Conservation (phyloP, 1,140 invertebrate species). For the Drosophila arizonae region DNA sequence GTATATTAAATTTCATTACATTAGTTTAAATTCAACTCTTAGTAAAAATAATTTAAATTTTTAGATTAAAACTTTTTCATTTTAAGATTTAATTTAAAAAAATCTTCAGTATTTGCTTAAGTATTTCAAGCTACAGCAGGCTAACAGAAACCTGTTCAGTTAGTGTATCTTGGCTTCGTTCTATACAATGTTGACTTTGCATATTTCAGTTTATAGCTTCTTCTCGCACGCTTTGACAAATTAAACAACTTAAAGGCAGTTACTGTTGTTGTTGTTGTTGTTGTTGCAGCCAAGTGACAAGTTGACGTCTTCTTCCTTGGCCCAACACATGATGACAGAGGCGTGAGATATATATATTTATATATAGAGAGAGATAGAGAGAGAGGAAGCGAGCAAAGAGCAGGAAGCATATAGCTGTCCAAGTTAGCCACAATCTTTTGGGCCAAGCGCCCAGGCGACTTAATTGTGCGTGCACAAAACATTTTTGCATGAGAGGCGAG, state of each 20-base stretch:
- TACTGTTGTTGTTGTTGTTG: constrained; percentile 22
- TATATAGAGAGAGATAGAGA: not conserved
- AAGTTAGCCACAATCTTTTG: constrained; percentile 2
- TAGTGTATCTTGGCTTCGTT: constrained; percentile 7
- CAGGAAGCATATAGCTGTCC: constrained; percentile 52
- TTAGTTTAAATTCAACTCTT: no score
- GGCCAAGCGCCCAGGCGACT: constrained; percentile 55
- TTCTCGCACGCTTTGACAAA: constrained; percentile 54
- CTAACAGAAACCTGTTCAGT: not conserved
- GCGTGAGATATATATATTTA: no score
- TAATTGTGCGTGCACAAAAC: constrained; percentile 69
- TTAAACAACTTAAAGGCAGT: constrained; percentile 63
- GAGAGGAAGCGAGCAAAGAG: not conserved
- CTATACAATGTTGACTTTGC: not conserved
- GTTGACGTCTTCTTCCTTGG: constrained; percentile 71
- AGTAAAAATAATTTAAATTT: no score
- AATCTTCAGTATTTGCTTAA: no score
- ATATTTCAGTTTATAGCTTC: not conserved
- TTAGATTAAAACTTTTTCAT: no score
- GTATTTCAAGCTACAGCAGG: no score
- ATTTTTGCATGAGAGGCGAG: constrained; percentile 31
- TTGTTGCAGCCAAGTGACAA: constrained; percentile 59
- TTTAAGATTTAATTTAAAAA: no score
- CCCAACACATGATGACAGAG: constrained; percentile 26
- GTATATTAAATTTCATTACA: no score